phyloP scores from a whole-genome alignment of 2,888 invertebrate species.

The Spialia ferax region DNA sequence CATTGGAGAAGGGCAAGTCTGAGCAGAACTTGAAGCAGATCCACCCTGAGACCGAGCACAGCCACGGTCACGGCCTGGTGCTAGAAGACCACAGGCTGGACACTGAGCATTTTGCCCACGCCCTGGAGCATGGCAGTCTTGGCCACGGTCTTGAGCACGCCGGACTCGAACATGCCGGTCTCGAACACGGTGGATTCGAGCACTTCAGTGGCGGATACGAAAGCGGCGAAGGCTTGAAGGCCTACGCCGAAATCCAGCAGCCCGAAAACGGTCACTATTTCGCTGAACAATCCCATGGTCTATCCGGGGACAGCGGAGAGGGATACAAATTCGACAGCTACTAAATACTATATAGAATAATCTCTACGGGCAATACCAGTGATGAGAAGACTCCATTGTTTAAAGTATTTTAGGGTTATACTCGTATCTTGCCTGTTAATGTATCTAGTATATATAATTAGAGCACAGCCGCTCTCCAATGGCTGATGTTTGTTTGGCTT shows the following conservation, averaged over 20 bases:
- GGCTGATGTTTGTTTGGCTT: constrained; percentile 57
- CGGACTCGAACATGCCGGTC: constrained; percentile 59
- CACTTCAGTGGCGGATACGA: constrained; percentile 63
- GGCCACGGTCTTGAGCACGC: constrained; percentile 55
- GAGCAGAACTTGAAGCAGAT: constrained; percentile 87
- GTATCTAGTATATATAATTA: constrained; percentile 53
- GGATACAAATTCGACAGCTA: constrained; percentile 76
- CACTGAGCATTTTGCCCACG: constrained; percentile 67
- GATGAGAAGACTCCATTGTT: constrained; percentile 56
- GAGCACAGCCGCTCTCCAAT: constrained; percentile 50
- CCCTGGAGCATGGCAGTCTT: constrained; percentile 57
- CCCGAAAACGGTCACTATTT: constrained; percentile 68
- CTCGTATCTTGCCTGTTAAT: constrained; percentile 72
- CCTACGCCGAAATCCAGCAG: constrained; percentile 67
- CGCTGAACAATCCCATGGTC: constrained; percentile 63
- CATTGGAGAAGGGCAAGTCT: constrained; percentile 88
- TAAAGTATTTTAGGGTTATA: constrained; percentile 63
- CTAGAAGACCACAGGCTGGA: constrained; percentile 86
- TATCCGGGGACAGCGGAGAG: constrained; percentile 68
- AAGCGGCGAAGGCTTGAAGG: constrained; percentile 71
- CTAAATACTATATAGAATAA: constrained; percentile 59
- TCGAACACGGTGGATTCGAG: constrained; percentile 60
- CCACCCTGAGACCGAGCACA: constrained; percentile 87
- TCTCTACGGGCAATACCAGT: constrained; percentile 55
- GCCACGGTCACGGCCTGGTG: constrained; percentile 86